Evolutionary conservation across 2,113 vertebrate species (phyloP).

Genomic region (Rhipidura dahli): DNA sequence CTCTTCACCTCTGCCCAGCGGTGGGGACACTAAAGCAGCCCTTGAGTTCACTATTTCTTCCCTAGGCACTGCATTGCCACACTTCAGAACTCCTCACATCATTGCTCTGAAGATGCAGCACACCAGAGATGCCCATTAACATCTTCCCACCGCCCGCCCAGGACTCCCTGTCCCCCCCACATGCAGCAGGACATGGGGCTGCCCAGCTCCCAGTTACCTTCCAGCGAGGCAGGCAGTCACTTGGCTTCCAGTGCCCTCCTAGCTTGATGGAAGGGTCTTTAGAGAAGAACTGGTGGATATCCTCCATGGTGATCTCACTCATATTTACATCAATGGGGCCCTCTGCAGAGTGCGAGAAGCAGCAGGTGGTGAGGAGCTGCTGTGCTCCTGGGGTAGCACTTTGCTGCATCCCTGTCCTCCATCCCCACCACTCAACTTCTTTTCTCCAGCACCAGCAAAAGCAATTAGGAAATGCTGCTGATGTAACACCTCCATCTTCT

Average conservation of each 20-base stretch:
- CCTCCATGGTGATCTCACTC: constrained; percentile 88
- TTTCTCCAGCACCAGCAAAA: background rate
- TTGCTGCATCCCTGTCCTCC: background rate
- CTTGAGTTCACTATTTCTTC: background rate
- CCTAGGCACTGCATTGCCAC: background rate
- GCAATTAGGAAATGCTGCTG: background rate
- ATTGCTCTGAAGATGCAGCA: background rate
- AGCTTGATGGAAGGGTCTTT: constrained; percentile 75
- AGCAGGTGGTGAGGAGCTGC: background rate
- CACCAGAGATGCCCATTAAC: accelerated
- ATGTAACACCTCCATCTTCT: background rate
- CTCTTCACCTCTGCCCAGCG: background rate
- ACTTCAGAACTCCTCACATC: background rate
- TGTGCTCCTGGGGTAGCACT: background rate
- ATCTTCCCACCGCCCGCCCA: accelerated
- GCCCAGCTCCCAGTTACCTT: constrained; percentile 77
- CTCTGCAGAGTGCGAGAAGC: constrained; percentile 71
- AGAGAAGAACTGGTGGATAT: constrained; percentile 83
- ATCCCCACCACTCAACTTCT: background rate
- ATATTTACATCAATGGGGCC: constrained; percentile 90
- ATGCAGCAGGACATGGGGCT: background rate
- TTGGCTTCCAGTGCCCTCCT: constrained; percentile 92
- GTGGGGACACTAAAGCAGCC: background rate
- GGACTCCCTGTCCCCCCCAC: accelerated
- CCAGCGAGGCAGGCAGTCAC: constrained; percentile 91